Conservation (phyloP, 2,797 vertebrate species). For the Pipistrellus pipistrellus region DNA sequence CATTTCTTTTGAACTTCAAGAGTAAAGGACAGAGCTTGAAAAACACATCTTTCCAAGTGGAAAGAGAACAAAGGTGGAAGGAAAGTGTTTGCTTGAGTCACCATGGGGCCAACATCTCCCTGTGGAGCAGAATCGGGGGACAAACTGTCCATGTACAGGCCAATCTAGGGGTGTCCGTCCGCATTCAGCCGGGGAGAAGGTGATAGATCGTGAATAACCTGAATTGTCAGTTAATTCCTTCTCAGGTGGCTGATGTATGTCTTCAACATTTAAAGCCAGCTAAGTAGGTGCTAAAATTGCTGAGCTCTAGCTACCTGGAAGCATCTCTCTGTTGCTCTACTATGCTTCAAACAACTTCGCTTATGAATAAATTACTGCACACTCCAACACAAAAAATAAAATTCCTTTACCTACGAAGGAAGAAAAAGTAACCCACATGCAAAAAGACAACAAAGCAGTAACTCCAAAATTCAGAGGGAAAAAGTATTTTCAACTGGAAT, state of each 20-base stretch:
- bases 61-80: constrained; percentile 37
- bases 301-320: neutral
- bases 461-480: neutral
- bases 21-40: neutral
- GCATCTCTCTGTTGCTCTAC: neutral
- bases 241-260: neutral
- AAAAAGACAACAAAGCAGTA: neutral
- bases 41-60: neutral
- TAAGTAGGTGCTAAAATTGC: neutral
- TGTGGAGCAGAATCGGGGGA: neutral
- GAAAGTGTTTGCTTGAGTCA: neutral
- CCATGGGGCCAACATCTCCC: neutral
- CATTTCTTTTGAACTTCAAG: constrained; percentile 31
- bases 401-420: neutral
- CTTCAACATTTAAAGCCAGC: neutral
- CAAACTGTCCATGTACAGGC: neutral
- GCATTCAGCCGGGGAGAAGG: neutral
- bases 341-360: neutral
- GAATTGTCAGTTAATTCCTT: neutral
- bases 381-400: neutral
- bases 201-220: neutral
- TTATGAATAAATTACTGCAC: neutral
- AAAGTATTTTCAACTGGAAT: constrained; percentile 45
- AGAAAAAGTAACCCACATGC: neutral
- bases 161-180: neutral